phyloP scores from a whole-genome alignment of 2,888 invertebrate species.

The Eutolmus rufibarbis region DNA sequence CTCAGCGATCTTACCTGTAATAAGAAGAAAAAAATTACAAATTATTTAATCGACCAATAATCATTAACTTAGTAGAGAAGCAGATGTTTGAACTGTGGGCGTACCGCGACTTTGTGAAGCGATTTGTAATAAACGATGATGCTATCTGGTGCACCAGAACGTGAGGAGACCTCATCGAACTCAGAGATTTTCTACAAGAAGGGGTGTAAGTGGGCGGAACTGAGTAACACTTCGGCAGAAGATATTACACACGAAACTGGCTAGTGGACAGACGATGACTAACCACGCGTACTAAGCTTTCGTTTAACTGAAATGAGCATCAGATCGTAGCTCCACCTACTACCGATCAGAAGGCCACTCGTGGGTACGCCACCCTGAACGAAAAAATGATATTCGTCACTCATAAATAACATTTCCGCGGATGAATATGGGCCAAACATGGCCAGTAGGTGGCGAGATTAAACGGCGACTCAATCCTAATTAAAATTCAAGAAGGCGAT shows the following conservation, averaged over 20 bases:
- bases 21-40: neutral
- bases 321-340: slow-evolving; percentile 6
- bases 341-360: neutral
- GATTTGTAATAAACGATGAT: neutral
- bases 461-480: neutral
- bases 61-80: neutral
- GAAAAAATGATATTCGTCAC: neutral
- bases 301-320: neutral
- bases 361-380: neutral
- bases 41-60: slow-evolving; percentile 30
- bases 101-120: neutral
- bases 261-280: neutral
- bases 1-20: neutral
- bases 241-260: neutral
- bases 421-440: neutral
- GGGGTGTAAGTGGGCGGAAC: neutral
- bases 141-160: neutral
- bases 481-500: neutral
- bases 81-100: neutral
- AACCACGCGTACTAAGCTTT: neutral
- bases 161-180: neutral
- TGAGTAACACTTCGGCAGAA: neutral
- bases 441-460: neutral
- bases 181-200: neutral
- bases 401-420: neutral